phyloP scores from a whole-genome alignment of 2,797 vertebrate genomes.

The Hippocampus kuda region DNA sequence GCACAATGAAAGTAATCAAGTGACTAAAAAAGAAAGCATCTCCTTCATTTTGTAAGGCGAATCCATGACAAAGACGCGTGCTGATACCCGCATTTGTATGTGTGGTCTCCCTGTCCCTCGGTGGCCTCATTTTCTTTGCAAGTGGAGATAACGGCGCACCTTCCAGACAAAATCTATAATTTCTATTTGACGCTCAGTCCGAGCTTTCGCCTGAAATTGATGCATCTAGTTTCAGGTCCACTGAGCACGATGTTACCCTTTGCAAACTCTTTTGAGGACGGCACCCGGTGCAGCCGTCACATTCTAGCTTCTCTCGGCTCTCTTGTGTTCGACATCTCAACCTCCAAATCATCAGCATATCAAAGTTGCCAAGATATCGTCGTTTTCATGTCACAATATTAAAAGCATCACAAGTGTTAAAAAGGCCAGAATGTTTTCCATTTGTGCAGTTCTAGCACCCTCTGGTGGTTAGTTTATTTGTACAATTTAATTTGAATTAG shows the following conservation, averaged over 20 bases:
- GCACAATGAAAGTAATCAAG: not conserved
- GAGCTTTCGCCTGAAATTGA: not conserved
- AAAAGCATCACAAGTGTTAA: no score
- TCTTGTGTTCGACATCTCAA: not conserved
- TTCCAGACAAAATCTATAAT: slow-evolving; percentile 3
- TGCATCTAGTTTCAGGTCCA: not conserved
- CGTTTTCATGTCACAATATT: not conserved
- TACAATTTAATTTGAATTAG: no score
- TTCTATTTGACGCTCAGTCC: not conserved
- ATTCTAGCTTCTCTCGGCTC: not conserved
- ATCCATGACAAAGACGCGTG: not conserved
- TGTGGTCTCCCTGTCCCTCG: not conserved
- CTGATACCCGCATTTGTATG: not conserved
- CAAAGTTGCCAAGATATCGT: no score
- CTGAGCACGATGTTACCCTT: not conserved
- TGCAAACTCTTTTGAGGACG: not conserved
- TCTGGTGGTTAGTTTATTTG: no score
- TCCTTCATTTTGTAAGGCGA: not conserved
- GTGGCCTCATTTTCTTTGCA: not conserved
- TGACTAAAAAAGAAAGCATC: not conserved
- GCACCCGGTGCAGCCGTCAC: not conserved
- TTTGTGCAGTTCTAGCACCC: no score
- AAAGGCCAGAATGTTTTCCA: no score
- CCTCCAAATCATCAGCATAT: no score
- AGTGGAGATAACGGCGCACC: not conserved